These are phyloP conservation scores for Phoxinus phoxinus DNA, from an alignment of 2,113 vertebrate genomes.

Conservation along the genomic window DNA sequence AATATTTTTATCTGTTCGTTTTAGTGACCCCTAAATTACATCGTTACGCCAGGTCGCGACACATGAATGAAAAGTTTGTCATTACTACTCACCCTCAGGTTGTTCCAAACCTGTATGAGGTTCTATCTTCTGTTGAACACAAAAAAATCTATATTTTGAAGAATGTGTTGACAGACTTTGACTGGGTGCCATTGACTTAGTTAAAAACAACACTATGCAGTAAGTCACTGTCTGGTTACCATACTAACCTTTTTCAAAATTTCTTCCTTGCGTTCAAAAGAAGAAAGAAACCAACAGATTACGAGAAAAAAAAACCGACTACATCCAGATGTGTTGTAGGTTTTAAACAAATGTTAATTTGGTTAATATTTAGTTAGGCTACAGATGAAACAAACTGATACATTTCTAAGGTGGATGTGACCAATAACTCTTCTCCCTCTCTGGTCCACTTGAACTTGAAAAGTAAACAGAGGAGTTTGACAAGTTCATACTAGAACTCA, in stretches of 20 bases:
- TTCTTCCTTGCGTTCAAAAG: too few relatives aligned
- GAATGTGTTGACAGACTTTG: too few relatives aligned
- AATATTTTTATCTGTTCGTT: neutral
- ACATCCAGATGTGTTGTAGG: too few relatives aligned
- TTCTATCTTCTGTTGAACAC: too few relatives aligned
- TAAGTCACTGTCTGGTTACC: too few relatives aligned
- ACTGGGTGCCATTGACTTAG: too few relatives aligned
- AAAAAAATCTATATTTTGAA: too few relatives aligned
- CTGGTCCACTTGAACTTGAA: neutral
- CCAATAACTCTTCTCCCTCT: neutral
- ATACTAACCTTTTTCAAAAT: too few relatives aligned
- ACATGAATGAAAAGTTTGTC: neutral
- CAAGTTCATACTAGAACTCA: neutral
- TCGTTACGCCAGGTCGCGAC: neutral
- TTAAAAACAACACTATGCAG: too few relatives aligned
- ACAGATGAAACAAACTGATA: neutral
- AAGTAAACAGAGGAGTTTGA: slow-evolving; percentile 9
- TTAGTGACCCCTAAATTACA: neutral
- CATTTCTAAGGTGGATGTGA: neutral
- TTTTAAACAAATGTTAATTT: neutral
- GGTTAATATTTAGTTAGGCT: neutral
- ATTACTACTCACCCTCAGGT: too few relatives aligned
- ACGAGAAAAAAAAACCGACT: neutral
- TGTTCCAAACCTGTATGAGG: too few relatives aligned
- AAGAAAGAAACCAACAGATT: too few relatives aligned